Base-by-base conservation (phyloP, 2,113 vertebrate species). In the Cyanistes caeruleus region DNA sequence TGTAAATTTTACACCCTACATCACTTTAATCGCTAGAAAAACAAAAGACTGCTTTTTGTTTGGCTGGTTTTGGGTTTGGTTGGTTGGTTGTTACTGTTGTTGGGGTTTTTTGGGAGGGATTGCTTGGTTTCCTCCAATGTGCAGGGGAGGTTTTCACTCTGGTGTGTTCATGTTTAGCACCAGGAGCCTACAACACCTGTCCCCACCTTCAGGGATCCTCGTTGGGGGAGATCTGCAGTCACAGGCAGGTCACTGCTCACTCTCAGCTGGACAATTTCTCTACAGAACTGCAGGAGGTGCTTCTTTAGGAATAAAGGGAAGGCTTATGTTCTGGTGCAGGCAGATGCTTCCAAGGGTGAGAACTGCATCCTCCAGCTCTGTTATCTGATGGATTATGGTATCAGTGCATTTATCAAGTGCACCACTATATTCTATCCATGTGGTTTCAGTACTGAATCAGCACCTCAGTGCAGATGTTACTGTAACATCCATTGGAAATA, bases 371-470 rank as follows among this genome's bases (percentile, higher is more conserved):
- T 49, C 17, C 65, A 49, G 25, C 46, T 20, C 33, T 8, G 24
- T 37, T 15, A 11, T 7, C n/a, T 35, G 52, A 12, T 49, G 46
- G 21, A 15, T 82, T 69, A 7, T 43, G 27, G 7, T 28, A 15
- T 10, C 18, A 5, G 20, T 5, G 11, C 1, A 0, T 51, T 43
- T 64, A 27, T 76, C 44, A 52, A 84, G 72, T 33, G 10, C 17
- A 18, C 37, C 10, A 1, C 21, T 1, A 2, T 24, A 1, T 28
- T 59, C 11, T 51, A 0, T 31, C 53, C 7, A 0, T 2, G 3
- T 31, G 2, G 13, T n/a, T 94, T 80, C 33, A 31, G 22, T 44
- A 7, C 18, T 14, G 28, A 46, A 62, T n/a, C 48, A 15, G 39
- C 52, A 6, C n/a, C 55, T 83, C 43, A 8, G 37, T 41, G 31